Conservation (phyloP, 1,140 invertebrate genomes). For the Habropoda laboriosa region DNA sequence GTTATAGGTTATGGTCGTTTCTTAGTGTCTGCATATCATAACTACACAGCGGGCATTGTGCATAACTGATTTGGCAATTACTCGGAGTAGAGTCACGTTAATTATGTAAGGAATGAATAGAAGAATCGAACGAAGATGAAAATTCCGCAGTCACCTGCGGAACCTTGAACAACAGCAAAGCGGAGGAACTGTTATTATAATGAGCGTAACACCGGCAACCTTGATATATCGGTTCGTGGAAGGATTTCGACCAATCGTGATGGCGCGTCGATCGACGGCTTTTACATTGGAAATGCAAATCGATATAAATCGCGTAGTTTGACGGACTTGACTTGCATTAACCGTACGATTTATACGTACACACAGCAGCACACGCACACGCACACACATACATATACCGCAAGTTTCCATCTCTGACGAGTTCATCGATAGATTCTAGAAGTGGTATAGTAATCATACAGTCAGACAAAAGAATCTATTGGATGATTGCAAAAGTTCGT, state of each 20-base stretch:
- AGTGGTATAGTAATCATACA: too few relatives aligned
- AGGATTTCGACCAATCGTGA: conserved; percentile 44
- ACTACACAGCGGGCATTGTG: not conserved
- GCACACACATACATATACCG: too few relatives aligned
- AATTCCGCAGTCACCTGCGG: conserved; percentile 19
- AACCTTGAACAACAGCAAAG: conserved; percentile 69
- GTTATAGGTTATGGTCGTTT: too few relatives aligned
- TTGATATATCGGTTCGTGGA: conserved; percentile 35
- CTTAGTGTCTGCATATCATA: not conserved
- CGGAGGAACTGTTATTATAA: conserved; percentile 21
- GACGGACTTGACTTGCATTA: not conserved
- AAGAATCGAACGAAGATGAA: conserved; percentile 37
- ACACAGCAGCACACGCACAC: too few relatives aligned
- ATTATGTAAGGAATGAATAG: conserved; percentile 34
- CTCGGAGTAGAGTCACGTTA: conserved; percentile 9
- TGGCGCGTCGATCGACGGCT: not conserved
- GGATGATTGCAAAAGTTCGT: too few relatives aligned
- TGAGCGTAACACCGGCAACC: not conserved
- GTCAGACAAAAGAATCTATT: too few relatives aligned
- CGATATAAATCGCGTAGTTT: conserved; percentile 20
- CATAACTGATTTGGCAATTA: conserved; percentile 47
- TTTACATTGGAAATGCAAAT: conserved; percentile 24
- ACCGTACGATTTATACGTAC: not conserved
- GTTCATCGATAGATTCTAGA: too few relatives aligned
- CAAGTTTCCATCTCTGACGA: too few relatives aligned